phyloP scores from a whole-genome alignment of 2,797 vertebrate genomes.

The Otolemur crassicaudatus region DNA sequence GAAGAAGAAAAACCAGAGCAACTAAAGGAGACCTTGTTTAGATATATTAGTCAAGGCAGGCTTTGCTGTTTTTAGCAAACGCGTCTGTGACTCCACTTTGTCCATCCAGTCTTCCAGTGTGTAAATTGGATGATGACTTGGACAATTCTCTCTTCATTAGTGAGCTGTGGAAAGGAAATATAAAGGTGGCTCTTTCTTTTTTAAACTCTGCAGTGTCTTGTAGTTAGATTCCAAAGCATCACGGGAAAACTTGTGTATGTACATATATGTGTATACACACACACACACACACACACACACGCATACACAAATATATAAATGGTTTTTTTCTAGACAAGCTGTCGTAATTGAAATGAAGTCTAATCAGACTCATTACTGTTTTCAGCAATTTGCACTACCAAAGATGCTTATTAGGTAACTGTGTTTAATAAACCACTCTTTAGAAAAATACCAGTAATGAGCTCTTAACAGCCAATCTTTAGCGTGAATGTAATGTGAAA shows the following conservation, averaged over 20 bases:
- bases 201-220: slow-evolving; percentile 89
- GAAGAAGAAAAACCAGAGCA: slow-evolving; percentile 82
- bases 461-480: slow-evolving; percentile 99
- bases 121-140: slow-evolving; percentile 95
- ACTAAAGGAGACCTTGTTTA: slow-evolving; percentile 95
- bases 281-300: not conserved
- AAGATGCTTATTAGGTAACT: slow-evolving; percentile 99
- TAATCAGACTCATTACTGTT: slow-evolving; percentile 99
- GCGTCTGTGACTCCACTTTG: slow-evolving; percentile 91
- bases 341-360: slow-evolving; percentile 99
- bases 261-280: too few relatives aligned
- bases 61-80: slow-evolving; percentile 95
- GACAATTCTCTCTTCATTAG: slow-evolving; percentile 99
- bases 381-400: slow-evolving; percentile 99
- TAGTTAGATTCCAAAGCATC: slow-evolving; percentile 90
- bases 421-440: slow-evolving; percentile 99
- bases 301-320: not conserved
- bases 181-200: slow-evolving; percentile 92
- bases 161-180: slow-evolving; percentile 94
- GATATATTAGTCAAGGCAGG: slow-evolving; percentile 93
- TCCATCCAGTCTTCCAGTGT: slow-evolving; percentile 95
- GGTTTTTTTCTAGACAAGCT: slow-evolving; percentile 90
- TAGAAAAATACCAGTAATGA: slow-evolving; percentile 99
- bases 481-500: slow-evolving; percentile 96
- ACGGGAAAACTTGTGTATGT: slow-evolving; percentile 64